A percentile compares a stretch with the other conserved stretches of the same genome.
Evolutionary conservation across 2,888 invertebrate species (phyloP).

Genomic region (Drosophila macrospina): DNA sequence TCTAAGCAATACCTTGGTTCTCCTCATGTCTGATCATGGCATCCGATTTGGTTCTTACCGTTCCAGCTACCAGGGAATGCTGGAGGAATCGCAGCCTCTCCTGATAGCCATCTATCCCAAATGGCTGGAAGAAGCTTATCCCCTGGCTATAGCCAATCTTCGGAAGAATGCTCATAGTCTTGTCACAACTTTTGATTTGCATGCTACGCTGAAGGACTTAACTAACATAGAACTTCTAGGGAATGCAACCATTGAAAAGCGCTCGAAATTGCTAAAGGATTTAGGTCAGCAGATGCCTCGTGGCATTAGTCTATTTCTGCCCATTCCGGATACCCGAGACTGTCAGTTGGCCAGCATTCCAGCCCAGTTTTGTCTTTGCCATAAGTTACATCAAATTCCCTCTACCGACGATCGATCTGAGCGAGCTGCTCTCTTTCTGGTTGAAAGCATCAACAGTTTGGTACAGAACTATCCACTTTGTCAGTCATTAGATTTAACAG

Average conservation of each 20-base stretch:
- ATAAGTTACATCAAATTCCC: conserved; percentile 73
- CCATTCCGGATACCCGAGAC: conserved; percentile 89
- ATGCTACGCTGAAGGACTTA: conserved; percentile 91
- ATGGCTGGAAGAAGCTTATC: conserved; percentile 88
- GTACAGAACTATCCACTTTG: conserved; percentile 10
- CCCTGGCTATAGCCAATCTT: conserved; percentile 88
- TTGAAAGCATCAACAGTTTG: conserved; percentile 39
- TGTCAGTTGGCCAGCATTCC: conserved; percentile 91
- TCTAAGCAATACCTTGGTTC: conserved; percentile 89
- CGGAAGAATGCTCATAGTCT: conserved; percentile 89
- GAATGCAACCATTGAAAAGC: conserved; percentile 82
- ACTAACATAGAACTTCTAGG: conserved; percentile 86
- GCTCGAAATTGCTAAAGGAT: conserved; percentile 72
- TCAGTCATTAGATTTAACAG: conserved; percentile 9
- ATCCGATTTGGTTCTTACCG: conserved; percentile 93
- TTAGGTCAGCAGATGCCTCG: conserved; percentile 84
- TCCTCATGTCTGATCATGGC: conserved; percentile 95
- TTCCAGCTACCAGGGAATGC: conserved; percentile 90
- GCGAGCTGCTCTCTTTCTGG: conserved; percentile 51
- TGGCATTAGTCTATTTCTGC: conserved; percentile 91
- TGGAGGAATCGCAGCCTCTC: conserved; percentile 94
- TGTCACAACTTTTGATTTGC: conserved; percentile 93
- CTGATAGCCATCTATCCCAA: conserved; percentile 90
- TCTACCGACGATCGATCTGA: conserved; percentile 9
- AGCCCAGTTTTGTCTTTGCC: conserved; percentile 94